These are phyloP conservation scores for Hemicentrotus pulcherrimus DNA, from an alignment of 35 echinoderm and acorn worm genomes.

Conservation along the genomic window DNA sequence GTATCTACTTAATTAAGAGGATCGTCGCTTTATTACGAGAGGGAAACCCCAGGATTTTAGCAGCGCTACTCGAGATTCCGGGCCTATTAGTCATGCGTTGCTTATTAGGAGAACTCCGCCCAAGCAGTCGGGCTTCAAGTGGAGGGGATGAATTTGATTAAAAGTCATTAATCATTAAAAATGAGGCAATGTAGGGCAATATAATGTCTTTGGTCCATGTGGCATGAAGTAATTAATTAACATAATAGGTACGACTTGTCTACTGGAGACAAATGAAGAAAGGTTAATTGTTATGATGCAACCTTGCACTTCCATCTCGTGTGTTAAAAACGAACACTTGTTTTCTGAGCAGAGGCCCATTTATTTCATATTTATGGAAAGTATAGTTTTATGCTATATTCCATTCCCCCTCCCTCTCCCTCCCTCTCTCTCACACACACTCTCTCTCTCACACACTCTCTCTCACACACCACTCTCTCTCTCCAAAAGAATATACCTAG, in stretches of 20 bases:
- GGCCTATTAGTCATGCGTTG: not conserved
- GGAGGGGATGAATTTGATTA: not conserved
- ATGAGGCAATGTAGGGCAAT: not conserved
- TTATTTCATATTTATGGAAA: not conserved
- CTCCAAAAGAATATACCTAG: too few relatives aligned
- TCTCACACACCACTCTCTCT: too few relatives aligned
- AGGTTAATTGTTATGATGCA: too few relatives aligned
- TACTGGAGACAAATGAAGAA: not conserved
- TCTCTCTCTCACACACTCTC: too few relatives aligned
- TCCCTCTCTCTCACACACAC: too few relatives aligned
- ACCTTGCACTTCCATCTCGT: too few relatives aligned
- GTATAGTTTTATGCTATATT: not conserved
- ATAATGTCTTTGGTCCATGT: not conserved
- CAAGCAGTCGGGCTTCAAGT: not conserved
- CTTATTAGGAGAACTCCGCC: not conserved
- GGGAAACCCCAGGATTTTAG: slow-evolving; percentile 8
- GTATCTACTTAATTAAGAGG: not conserved
- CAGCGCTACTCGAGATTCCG: not conserved
- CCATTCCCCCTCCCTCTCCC: not conserved
- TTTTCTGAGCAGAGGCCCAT: not conserved
- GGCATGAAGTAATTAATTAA: not conserved
- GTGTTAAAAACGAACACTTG: not conserved
- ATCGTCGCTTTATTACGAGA: not conserved
- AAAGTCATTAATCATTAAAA: not conserved
- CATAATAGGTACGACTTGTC: not conserved